A percentile compares a stretch with the other conserved stretches of the same genome.
Conservation (phyloP, 2,113 vertebrate genomes). For the Tinamus guttatus region DNA sequence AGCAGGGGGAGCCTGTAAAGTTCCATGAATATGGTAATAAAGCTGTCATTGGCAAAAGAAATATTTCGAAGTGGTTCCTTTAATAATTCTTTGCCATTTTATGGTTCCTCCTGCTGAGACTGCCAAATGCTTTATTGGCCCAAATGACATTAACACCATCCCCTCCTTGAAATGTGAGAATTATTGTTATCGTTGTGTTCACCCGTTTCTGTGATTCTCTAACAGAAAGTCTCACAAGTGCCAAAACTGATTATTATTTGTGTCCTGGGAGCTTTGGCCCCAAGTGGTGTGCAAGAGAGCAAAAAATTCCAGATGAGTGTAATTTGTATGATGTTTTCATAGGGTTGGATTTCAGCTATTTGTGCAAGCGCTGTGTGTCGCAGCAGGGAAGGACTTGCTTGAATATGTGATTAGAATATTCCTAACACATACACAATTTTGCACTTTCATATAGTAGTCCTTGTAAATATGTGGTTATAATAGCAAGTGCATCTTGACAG, state of each 20-base stretch:
- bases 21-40: background rate
- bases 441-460: background rate
- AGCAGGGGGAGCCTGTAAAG: background rate
- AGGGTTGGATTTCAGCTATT: conserved; percentile 11
- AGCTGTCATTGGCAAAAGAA: conserved; percentile 3
- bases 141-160: background rate
- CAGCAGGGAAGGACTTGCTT: background rate
- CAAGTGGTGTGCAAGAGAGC: background rate
- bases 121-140: conserved; percentile 21
- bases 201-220: background rate
- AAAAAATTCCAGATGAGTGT: conserved; percentile 17
- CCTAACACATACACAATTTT: background rate
- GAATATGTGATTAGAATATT: background rate
- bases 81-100: conserved; percentile 28
- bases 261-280: background rate
- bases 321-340: background rate
- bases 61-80: background rate
- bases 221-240: background rate
- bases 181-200: background rate
- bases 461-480: background rate
- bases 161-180: background rate
- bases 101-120: conserved; percentile 19
- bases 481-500: background rate
- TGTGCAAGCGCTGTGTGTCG: background rate
- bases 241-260: background rate